These are phyloP conservation scores for Baryphthengus martii DNA, from an alignment of 2,113 vertebrate genomes.

Conservation along the genomic window DNA sequence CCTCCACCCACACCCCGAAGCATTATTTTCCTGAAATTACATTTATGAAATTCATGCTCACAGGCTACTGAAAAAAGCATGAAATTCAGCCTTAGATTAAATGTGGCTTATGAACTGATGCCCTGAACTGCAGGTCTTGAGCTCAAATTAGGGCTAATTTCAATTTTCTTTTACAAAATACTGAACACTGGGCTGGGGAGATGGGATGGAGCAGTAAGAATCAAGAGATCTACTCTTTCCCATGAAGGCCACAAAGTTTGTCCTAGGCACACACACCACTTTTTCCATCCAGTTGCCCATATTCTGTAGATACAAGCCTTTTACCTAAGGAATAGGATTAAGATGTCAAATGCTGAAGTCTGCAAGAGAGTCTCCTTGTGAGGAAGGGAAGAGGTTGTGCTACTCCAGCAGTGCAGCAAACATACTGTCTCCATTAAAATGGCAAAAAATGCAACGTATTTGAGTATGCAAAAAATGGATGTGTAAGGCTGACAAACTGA, in stretches of 20 bases:
- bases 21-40: neutral
- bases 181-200: neutral
- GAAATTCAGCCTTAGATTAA: neutral
- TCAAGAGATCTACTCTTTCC: neutral
- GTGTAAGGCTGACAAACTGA: neutral
- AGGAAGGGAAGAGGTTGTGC: neutral
- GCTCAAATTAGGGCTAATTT: neutral
- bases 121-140: neutral
- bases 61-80: neutral
- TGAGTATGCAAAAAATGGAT: neutral
- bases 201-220: neutral
- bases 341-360: neutral
- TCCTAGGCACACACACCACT: neutral
- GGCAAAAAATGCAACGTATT: neutral
- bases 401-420: neutral
- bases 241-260: neutral
- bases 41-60: neutral
- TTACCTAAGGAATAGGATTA: neutral
- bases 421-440: neutral
- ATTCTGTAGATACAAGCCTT: neutral
- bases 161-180: neutral
- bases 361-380: neutral
- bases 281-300: neutral
- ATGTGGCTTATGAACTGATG: neutral
- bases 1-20: fast-evolving